Evolutionary conservation across 2,797 vertebrate genomes (phyloP), one percentile per base, ranked within the genome.

Genomic region (Enteromius argenteus): DNA sequence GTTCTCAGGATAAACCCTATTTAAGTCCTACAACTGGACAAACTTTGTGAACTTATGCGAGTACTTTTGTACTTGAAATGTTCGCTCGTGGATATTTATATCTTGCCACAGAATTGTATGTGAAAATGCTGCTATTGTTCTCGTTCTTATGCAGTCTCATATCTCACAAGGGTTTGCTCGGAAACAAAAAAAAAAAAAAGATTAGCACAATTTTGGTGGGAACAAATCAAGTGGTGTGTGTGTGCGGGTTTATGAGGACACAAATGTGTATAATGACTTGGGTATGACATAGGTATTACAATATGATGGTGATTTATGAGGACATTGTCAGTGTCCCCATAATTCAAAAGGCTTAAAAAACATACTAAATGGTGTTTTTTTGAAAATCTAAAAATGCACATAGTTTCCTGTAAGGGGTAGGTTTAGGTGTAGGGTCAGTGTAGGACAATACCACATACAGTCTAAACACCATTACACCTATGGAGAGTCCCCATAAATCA

Each of bases 71-170:
- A 10, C 27, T 32, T 62, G 32, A 27, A 66, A 39, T 53, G 14
- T 49, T 72, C 27, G n/a, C 23, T 81, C 2, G 11, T 81, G 60
- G 27, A 62, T 73, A 39, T 37, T 73, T 62, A 64, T 49, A 73
- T 51, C 21, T 58, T 56, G 30, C 68, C 39, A 30, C 42, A 21
- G 42, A 30, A 49, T 79, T 62, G 39, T 79, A 60, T 80, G 67
- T 15, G 27, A 68, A 60, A 62, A n/a, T 56, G 37, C 56, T 62
- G 42, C 80, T 74, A 64, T 74, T 74, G 80, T 74, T 77, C 53
- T 42, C n/a, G 4, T 42, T 27, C 15, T 17, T 27, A 46, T 14
- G 17, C 56, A 1, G 76, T 74, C 56, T 64, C 42, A 19, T 64
- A 62, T 49, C 42, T 66, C 42, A 21, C 5, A 39, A 81, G 27